phyloP scores from a whole-genome alignment of 1,140 invertebrate genomes.

The Arion vulgaris region DNA sequence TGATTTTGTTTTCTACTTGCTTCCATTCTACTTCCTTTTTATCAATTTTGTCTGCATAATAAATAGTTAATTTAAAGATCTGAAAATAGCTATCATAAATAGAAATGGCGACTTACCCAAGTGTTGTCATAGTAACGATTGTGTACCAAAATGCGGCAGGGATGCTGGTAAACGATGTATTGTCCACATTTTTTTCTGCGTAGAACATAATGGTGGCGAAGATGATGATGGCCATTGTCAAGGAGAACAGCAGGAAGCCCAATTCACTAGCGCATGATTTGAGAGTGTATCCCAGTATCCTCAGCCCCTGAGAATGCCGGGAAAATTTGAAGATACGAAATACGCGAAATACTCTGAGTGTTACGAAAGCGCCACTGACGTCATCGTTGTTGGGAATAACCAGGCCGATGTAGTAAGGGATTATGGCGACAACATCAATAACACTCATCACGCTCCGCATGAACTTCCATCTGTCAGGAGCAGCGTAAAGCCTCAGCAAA shows the following conservation, averaged over 20 bases:
- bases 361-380: constrained; percentile 98
- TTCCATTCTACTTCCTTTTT: no score
- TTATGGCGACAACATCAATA: constrained; percentile 99
- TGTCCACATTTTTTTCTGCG: constrained; percentile 96
- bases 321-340: constrained; percentile 99
- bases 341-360: constrained; percentile 97
- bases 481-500: constrained; percentile 94
- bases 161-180: constrained; percentile 98
- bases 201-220: constrained; percentile 99
- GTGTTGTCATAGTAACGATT: constrained; percentile 99
- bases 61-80: no score
- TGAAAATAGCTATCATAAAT: no score
- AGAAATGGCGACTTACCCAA: constrained; percentile 87
- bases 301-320: constrained; percentile 96
- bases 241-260: constrained; percentile 98
- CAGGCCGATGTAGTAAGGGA: constrained; percentile 99
- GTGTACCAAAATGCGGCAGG: constrained; percentile 99
- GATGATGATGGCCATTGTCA: constrained; percentile 99
- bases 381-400: constrained; percentile 98
- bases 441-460: constrained; percentile 98
- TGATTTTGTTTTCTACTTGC: no score
- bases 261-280: constrained; percentile 99
- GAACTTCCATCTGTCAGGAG: constrained; percentile 98
- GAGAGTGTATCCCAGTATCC: constrained; percentile 98
- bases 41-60: no score